Evolutionary conservation across 1,140 invertebrate species (phyloP).

Genomic region (Phocides pigmalion): DNA sequence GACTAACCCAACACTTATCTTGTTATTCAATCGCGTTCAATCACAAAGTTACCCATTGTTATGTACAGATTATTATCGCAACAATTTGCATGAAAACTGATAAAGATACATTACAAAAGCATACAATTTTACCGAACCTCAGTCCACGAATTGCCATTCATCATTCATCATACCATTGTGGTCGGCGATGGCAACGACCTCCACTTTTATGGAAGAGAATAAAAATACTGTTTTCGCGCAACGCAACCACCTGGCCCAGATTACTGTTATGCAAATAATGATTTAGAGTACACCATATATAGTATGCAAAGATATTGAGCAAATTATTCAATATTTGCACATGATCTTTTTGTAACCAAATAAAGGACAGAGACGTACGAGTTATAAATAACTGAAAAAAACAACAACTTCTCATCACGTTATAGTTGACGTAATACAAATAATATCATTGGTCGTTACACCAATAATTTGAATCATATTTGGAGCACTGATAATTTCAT

Average conservation of each 20-base stretch:
- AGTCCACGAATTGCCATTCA: slow-evolving; percentile 4
- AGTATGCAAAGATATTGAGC: slow-evolving; percentile 17
- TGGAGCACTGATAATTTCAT: no score
- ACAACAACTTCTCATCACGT: no score
- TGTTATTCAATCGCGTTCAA: no score
- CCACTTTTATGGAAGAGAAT: slow-evolving; percentile 1
- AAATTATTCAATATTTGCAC: neutral
- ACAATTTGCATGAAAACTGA: neutral
- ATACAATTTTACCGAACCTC: slow-evolving; percentile 7
- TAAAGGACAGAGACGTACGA: neutral
- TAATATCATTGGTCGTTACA: no score
- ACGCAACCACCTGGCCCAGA: slow-evolving; percentile 22
- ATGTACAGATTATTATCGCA: neutral
- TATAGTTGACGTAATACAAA: no score
- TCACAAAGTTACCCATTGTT: neutral
- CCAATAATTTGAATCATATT: no score
- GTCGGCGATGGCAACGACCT: slow-evolving; percentile 37
- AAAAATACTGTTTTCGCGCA: slow-evolving; percentile 11
- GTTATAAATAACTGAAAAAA: neutral
- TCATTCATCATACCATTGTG: slow-evolving; percentile 22
- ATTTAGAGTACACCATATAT: slow-evolving; percentile 4
- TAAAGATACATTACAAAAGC: slow-evolving; percentile 1
- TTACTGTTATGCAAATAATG: slow-evolving; percentile 29
- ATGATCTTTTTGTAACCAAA: neutral
- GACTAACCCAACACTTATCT: neutral